Conservation (phyloP, 2,113 vertebrate species). For the Eclectus roratus region DNA sequence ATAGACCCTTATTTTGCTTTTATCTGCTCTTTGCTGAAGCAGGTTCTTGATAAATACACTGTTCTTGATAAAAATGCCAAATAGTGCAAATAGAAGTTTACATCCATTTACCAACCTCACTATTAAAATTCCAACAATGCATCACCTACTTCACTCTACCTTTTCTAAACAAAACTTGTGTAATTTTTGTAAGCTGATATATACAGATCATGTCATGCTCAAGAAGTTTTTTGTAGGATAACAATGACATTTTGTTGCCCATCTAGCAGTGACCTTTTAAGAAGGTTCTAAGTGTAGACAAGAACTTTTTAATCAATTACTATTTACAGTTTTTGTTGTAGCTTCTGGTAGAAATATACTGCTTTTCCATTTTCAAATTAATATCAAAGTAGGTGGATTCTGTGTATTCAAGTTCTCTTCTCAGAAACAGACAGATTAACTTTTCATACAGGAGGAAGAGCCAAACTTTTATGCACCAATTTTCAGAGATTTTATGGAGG, state of each 20-base stretch:
- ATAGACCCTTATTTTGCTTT: neutral
- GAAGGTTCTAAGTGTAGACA: neutral
- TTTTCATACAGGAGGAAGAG: neutral
- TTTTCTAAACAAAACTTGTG: neutral
- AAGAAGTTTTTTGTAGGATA: neutral
- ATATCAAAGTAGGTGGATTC: neutral
- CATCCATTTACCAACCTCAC: neutral
- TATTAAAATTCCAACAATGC: neutral
- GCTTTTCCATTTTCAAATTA: neutral
- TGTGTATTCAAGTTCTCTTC: neutral
- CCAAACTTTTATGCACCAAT: neutral
- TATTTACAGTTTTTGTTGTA: neutral
- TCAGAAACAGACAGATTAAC: neutral
- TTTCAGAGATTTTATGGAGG: neutral
- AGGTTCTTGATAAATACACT: neutral
- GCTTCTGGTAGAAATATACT: neutral
- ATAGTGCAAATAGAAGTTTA: neutral
- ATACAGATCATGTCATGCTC: neutral
- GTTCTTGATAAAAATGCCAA: neutral
- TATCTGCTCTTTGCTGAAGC: neutral
- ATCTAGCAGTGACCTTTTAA: neutral
- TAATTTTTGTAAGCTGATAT: neutral
- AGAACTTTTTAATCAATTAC: neutral
- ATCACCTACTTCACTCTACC: neutral
- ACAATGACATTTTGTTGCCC: neutral